Percentiles rank a stretch among this genome's conserved stretches.
phyloP scores from a whole-genome alignment of 2,888 invertebrate species.

The Holacanthella duospinosa region DNA sequence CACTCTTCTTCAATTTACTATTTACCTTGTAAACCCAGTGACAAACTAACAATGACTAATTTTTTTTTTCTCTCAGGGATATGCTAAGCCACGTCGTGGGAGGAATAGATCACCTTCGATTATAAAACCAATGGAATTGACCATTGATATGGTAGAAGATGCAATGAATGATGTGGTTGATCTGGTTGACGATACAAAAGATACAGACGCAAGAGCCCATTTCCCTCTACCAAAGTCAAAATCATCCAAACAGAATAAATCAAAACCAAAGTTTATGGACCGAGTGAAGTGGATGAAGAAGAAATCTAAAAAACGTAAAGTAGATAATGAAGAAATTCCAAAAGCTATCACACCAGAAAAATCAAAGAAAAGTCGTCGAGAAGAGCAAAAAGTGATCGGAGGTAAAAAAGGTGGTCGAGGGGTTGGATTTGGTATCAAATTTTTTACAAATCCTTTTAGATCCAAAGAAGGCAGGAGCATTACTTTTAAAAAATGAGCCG shows the following conservation, averaged over 20 bases:
- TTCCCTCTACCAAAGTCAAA: too few relatives aligned
- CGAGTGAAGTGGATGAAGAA: neutral
- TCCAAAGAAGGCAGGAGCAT: constrained; percentile 17
- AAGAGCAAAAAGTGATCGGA: neutral
- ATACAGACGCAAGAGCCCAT: too few relatives aligned
- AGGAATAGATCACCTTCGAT: neutral
- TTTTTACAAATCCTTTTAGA: neutral
- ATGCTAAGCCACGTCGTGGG: too few relatives aligned
- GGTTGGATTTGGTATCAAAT: constrained; percentile 6
- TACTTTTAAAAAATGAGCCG: constrained; percentile 15
- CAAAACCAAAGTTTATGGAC: neutral
- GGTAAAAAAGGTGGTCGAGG: neutral
- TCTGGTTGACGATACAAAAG: neutral
- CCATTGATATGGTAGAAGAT: too few relatives aligned
- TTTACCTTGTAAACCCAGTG: constrained; percentile 8
- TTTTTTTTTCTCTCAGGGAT: neutral
- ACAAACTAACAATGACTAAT: neutral
- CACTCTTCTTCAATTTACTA: neutral
- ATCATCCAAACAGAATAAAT: too few relatives aligned
- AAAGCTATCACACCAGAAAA: neutral
- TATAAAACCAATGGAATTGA: neutral
- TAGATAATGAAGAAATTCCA: neutral
- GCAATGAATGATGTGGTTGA: neutral
- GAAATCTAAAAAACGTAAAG: constrained; percentile 10
- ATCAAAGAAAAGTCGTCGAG: neutral